Evolutionary conservation across 2,888 invertebrate genomes (phyloP), one percentile per base, ranked within the genome.

Genomic region (Ferdinandea cuprea): DNA sequence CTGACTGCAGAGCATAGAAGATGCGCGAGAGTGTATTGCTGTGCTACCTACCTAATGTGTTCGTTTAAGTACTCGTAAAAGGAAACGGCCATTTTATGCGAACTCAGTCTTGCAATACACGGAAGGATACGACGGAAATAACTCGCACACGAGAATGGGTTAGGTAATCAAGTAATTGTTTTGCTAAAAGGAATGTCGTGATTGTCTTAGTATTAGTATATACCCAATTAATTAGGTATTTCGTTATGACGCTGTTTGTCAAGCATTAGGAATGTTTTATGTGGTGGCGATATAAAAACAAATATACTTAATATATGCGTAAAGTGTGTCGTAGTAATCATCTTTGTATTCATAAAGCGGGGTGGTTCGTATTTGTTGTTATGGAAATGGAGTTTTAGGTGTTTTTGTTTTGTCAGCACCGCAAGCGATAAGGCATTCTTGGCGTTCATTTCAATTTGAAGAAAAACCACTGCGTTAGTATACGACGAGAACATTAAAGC

Each of bases 131-230:
- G 11, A 35, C 9, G 40, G n/a, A 11, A 42, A 15, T 8, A 9
- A 7, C 8, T 15, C 1, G n/a, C n/a, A n/a, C n/a, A 11, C 52
- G 9, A 17, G 32, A 32, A 42, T 42, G 46, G 54, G 44, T 44
- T 30, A 13, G 42, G 54, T 66, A 66, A 66, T 54, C 54, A 66
- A 54, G 46, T 68, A 56, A 68, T 56, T 68, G 56, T 56, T 68
- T 68, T 35, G 56, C 52, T 25, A 3, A 2, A 25, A 25, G 2
- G 25, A 25, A 25, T 25, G 5, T 25, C 25, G 25, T 3, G 2
- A 25, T 25, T 25, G 25, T 3, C 25, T 46, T 7, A 63, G 35
- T 35, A 30, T 44, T 17, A n/a, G n/a, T n/a, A n/a, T n/a, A n/a
- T n/a, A n/a, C n/a, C n/a, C 37, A 63, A 63, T 63, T 63, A 48